phyloP scores from a whole-genome alignment of 2,888 invertebrate genomes.

The Labia minor region DNA sequence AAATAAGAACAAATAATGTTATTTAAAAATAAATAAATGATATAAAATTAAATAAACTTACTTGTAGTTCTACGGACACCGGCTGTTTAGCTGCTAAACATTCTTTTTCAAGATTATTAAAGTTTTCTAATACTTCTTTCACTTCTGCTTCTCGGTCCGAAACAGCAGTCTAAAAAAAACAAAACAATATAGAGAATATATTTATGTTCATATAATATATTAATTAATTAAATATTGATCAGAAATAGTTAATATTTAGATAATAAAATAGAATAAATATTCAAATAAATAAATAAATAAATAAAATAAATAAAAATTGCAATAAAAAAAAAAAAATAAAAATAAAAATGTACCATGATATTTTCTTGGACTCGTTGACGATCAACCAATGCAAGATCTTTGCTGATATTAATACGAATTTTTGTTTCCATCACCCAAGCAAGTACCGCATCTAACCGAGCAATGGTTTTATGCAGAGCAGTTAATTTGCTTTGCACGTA shows the following conservation, averaged over 20 bases:
- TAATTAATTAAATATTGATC: not conserved
- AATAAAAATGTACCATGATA: slow-evolving; percentile 35
- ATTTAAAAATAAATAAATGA: too few species aligned
- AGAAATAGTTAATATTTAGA: not conserved
- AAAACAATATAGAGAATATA: not conserved
- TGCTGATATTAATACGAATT: slow-evolving; percentile 38
- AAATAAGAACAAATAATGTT: too few species aligned
- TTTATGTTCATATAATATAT: not conserved
- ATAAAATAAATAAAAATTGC: not conserved
- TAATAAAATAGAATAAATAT: not conserved
- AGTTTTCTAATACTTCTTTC: slow-evolving; percentile 51
- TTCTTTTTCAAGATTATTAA: slow-evolving; percentile 49
- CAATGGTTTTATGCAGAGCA: slow-evolving; percentile 45
- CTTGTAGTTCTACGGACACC: slow-evolving; percentile 40
- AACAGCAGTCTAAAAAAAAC: slow-evolving; percentile 33
- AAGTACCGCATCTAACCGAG: slow-evolving; percentile 45
- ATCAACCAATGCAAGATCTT: slow-evolving; percentile 37
- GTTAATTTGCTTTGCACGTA: slow-evolving; percentile 46
- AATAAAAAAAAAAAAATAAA: not conserved
- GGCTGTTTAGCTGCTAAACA: slow-evolving; percentile 40
- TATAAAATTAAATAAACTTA: slow-evolving; percentile 29
- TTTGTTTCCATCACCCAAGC: slow-evolving; percentile 44
- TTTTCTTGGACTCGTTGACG: slow-evolving; percentile 37
- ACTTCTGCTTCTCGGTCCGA: slow-evolving; percentile 48
- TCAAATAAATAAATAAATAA: slow-evolving; percentile 19